phyloP scores from a whole-genome alignment of 2,888 invertebrate genomes.

The Leptogaster cylindrica region DNA sequence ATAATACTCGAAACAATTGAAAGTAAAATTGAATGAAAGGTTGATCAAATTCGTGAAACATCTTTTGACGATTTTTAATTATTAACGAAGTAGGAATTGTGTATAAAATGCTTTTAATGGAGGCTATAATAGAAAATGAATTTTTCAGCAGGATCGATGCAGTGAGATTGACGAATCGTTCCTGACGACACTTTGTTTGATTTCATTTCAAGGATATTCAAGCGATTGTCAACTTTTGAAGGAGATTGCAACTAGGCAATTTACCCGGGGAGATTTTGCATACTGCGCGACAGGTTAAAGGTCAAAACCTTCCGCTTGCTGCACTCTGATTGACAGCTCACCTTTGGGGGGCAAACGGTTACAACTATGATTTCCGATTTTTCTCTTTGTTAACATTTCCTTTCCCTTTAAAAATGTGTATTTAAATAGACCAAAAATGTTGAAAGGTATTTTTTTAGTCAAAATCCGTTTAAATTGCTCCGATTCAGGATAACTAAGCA shows the following conservation, averaged over 20 bases:
- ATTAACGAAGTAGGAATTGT: conserved; percentile 28
- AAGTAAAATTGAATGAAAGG: conserved; percentile 37
- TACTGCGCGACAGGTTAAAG: conserved; percentile 24
- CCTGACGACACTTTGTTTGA: neutral
- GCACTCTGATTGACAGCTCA: conserved; percentile 16
- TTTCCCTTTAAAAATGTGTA: neutral
- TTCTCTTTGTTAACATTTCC: too few species aligned
- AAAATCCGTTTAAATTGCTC: conserved; percentile 13
- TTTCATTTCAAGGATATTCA: neutral
- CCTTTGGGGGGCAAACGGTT: neutral
- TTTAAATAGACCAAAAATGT: conserved; percentile 1
- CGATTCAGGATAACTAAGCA: neutral
- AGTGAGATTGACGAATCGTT: neutral
- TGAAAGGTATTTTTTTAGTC: conserved; percentile 4
- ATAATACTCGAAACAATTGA: neutral
- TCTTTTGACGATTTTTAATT: conserved; percentile 36
- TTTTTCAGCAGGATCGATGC: conserved; percentile 42
- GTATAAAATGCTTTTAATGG: conserved; percentile 23
- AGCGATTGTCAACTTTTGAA: neutral
- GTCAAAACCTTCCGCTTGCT: conserved; percentile 22
- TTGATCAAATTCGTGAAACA: conserved; percentile 29
- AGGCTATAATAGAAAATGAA: conserved; percentile 42
- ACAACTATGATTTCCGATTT: neutral
- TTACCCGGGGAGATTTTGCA: conserved; percentile 7
- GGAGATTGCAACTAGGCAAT: neutral